Conservation (phyloP, 2,888 invertebrate species). For the Cheilosia urbana region DNA sequence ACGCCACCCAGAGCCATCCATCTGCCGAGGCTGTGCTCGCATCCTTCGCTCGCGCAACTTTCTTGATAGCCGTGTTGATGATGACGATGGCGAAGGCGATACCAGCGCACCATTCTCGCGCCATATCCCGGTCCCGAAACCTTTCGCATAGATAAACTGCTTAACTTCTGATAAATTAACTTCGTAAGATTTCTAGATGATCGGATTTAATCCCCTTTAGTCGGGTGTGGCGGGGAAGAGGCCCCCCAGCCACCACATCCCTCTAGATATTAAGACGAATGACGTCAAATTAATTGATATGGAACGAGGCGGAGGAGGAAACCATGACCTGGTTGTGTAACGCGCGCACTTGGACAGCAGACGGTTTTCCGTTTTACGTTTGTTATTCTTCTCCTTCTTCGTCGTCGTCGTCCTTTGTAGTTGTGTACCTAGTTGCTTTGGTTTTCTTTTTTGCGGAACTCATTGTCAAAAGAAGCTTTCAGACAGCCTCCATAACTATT, state of each 20-base stretch:
- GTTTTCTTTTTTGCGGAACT: conserved; percentile 25
- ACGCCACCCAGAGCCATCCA: conserved; percentile 11
- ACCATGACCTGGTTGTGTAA: conserved; percentile 53
- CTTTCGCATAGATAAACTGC: conserved; percentile 69
- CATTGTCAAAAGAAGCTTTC: conserved; percentile 52
- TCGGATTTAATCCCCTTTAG: conserved; percentile 65
- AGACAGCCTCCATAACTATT: conserved; percentile 50
- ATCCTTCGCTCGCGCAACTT: conserved; percentile 42
- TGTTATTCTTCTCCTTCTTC: not conserved
- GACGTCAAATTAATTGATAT: conserved; percentile 53
- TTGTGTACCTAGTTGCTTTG: not conserved
- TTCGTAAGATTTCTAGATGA: conserved; percentile 71
- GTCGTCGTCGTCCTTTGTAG: not conserved
- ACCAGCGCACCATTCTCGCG: not conserved
- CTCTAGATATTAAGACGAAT: conserved; percentile 43
- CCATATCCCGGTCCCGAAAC: conserved; percentile 1
- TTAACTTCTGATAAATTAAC: conserved; percentile 76
- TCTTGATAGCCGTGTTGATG: conserved; percentile 54
- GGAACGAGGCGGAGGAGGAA: conserved; percentile 5
- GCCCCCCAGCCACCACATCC: too few species aligned
- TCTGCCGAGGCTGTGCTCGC: conserved; percentile 9
- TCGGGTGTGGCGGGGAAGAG: not conserved
- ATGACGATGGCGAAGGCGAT: conserved; percentile 37
- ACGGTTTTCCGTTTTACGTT: not conserved
- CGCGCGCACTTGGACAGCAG: conserved; percentile 30